Percentiles rank a stretch among this genome's conserved stretches.
Evolutionary conservation across 2,888 invertebrate genomes (phyloP).

Genomic region (Phytoseiulus persimilis): DNA sequence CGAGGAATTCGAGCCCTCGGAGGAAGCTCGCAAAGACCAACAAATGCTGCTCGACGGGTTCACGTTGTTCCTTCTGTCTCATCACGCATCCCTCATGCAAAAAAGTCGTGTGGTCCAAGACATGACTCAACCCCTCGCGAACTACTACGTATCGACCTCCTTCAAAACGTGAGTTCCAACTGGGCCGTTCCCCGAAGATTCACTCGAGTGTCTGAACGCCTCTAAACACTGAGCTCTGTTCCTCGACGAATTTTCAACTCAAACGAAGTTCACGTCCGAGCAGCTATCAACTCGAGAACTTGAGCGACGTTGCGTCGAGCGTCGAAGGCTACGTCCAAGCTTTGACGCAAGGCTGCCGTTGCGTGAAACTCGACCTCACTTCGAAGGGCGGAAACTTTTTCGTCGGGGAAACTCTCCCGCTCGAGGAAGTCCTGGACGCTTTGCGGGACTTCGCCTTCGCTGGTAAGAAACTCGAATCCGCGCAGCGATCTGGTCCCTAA

Average conservation of each 20-base stretch:
- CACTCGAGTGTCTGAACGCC: too few species aligned
- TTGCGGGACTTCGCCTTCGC: conserved; percentile 54
- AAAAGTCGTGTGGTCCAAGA: conserved; percentile 51
- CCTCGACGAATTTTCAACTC: background rate
- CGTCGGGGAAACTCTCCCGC: conserved; percentile 47
- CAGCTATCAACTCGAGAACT: conserved; percentile 54
- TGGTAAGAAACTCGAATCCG: background rate
- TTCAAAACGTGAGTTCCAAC: conserved; percentile 51
- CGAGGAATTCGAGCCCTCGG: conserved; percentile 55
- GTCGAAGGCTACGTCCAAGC: conserved; percentile 54
- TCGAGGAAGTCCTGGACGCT: conserved; percentile 46
- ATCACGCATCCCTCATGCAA: conserved; percentile 24
- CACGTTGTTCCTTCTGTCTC: conserved; percentile 49
- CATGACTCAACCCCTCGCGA: conserved; percentile 53
- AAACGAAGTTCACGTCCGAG: background rate
- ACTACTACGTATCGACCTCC: conserved; percentile 54
- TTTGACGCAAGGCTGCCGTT: conserved; percentile 53
- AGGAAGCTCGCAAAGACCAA: conserved; percentile 54
- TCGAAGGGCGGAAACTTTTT: conserved; percentile 8
- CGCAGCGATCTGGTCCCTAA: background rate
- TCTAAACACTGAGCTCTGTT: background rate
- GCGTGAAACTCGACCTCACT: conserved; percentile 49
- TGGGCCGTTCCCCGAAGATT: background rate
- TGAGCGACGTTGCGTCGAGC: conserved; percentile 53
- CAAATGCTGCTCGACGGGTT: conserved; percentile 57